Evolutionary conservation across 2,888 invertebrate genomes (phyloP).

Genomic region (Xanthia togata): DNA sequence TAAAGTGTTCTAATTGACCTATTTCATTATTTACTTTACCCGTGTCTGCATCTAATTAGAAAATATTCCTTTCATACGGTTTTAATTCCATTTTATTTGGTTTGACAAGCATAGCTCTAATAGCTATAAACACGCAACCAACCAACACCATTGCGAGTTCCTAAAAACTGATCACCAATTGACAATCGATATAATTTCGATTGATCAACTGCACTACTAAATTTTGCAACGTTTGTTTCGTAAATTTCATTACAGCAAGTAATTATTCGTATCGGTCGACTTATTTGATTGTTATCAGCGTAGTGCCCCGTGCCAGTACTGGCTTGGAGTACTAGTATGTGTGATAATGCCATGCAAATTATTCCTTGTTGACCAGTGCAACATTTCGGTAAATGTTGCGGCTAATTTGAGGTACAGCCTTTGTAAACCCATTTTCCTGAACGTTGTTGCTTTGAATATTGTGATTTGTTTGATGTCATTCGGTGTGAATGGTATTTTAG

Average conservation of each 20-base stretch:
- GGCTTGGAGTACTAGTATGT: conserved; percentile 47
- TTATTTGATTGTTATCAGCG: conserved; percentile 77
- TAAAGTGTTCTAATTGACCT: conserved; percentile 18
- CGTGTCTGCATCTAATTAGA: neutral
- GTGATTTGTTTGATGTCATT: conserved; percentile 26
- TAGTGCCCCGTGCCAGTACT: conserved; percentile 58
- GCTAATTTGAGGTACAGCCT: conserved; percentile 45
- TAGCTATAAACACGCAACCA: conserved; percentile 20
- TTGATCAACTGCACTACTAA: conserved; percentile 61
- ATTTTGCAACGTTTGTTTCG: conserved; percentile 70
- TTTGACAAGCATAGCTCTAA: conserved; percentile 24
- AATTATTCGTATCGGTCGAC: conserved; percentile 77
- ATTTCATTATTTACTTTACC: conserved; percentile 3
- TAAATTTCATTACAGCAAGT: conserved; percentile 74
- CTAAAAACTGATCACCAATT: conserved; percentile 47
- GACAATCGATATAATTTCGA: conserved; percentile 53
- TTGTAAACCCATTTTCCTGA: conserved; percentile 33
- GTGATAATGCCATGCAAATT: conserved; percentile 66
- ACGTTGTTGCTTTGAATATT: conserved; percentile 25
- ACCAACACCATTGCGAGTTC: conserved; percentile 23
- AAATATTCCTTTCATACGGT: neutral
- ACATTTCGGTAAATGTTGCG: conserved; percentile 42
- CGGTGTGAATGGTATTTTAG: conserved; percentile 19
- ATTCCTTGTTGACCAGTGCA: conserved; percentile 55
- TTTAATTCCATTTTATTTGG: neutral